Conservation (phyloP, 2,797 vertebrate genomes). For the Balearica regulorum region DNA sequence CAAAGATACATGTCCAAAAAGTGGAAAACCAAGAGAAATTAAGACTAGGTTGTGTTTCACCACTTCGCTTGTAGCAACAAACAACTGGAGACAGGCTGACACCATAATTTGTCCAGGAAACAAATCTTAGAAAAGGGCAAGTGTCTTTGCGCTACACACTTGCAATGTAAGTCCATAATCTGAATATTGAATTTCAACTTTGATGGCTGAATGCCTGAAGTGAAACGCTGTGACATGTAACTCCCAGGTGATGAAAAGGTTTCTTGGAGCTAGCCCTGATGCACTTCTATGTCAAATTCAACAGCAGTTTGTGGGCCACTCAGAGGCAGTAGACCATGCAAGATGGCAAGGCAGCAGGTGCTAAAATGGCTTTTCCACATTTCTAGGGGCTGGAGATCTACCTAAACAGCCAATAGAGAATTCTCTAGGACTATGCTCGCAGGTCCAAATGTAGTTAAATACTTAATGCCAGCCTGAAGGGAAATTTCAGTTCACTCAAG, state of each 20-base stretch:
- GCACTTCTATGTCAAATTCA: background rate
- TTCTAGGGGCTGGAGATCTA: background rate
- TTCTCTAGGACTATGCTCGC: background rate
- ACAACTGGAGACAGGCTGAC: background rate
- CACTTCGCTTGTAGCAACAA: background rate
- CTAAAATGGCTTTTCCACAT: background rate
- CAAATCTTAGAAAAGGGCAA: background rate
- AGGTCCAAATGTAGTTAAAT: background rate
- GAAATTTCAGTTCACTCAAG: background rate
- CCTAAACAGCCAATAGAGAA: background rate
- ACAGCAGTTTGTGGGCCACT: fast-evolving
- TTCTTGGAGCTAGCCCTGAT: background rate
- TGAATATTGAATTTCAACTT: background rate
- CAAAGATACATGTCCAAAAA: background rate
- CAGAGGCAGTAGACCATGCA: background rate
- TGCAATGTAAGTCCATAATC: background rate
- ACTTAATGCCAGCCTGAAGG: background rate
- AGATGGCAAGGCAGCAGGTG: background rate
- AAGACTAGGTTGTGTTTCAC: background rate
- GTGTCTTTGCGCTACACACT: background rate
- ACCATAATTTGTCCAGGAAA: background rate
- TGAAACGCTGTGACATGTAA: background rate
- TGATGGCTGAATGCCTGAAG: background rate
- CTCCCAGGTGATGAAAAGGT: background rate
- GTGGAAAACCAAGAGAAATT: background rate